Base-by-base conservation (phyloP, 2,888 invertebrate species). In the Rhabditoides inermis region DNA sequence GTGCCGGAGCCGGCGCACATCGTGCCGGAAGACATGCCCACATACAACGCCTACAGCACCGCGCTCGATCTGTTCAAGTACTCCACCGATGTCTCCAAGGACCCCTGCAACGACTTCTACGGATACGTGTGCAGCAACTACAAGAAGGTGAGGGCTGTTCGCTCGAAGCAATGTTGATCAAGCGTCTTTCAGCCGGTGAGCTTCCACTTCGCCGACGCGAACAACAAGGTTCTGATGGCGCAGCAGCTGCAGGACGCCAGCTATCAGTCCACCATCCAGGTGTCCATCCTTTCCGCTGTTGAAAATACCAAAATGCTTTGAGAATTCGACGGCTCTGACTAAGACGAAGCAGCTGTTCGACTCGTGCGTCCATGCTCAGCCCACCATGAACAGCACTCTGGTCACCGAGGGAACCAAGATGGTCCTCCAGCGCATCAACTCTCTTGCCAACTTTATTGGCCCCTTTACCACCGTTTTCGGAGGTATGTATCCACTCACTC, bases 41-140 rank as follows among this genome's bases (percentile, higher is more conserved):
- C 50, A 20, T 55, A 58, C 53, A 53, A 51, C 15, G 64, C 66
- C 2, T 66, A 57, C 44, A 53, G 61, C 47, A 51, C 55, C 40
- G 56, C 57, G 32, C 51, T 55, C 7, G 50, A 56, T 40, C 61
- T 55, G 39, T 63, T 62, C 45, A 47, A 62, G 60, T 56, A 55
- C 35, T 61, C 61, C 0, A 49, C 62, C 12, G 55, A 70, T 55
- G 50, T 64, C 30, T 36, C 51, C n/a, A 49, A 57, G 28, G 63
- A 69, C 51, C 72, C 72, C 12, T 72, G 72, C 58, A 51, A 61
- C 32, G 68, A 72, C 45, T 72, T 72, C 65, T 72, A 61, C 58
- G 35, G 56, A 4, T 72, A 72, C 50, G 58, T 70, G 7, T 72
- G 72, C 42, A 67, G 65, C 18, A 53, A 48, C 26, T 65, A 56